Evolutionary conservation across 1,140 invertebrate species (phyloP).

Genomic region (Calycopis cecrops): DNA sequence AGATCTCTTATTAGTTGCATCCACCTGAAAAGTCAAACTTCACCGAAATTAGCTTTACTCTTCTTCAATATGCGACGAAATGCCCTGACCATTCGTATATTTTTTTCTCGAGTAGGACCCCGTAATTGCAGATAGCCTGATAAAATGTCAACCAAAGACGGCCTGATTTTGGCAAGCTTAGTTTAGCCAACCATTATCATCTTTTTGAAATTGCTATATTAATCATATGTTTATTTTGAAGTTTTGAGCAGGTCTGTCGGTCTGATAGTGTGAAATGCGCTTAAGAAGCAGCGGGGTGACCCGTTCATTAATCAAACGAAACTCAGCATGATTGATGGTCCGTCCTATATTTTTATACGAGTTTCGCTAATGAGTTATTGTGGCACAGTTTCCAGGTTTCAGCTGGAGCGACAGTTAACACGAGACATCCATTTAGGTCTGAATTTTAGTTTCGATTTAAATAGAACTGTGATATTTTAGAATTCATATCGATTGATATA

Average conservation of each 20-base stretch:
- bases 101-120: too few relatives aligned
- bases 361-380: conserved; percentile 16
- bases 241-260: too few relatives aligned
- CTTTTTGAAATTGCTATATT: too few relatives aligned
- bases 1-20: too few relatives aligned
- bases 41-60: too few relatives aligned
- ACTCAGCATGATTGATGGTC: conserved; percentile 23
- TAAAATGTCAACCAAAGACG: too few relatives aligned
- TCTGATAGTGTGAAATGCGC: neutral
- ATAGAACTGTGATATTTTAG: conserved; percentile 1
- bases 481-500: conserved; percentile 6
- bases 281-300: conserved; percentile 12
- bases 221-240: too few relatives aligned
- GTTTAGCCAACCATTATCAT: neutral
- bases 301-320: conserved; percentile 25
- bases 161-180: too few relatives aligned
- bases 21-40: too few relatives aligned
- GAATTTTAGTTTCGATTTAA: conserved; percentile 3
- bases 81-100: too few relatives aligned
- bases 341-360: conserved; percentile 17
- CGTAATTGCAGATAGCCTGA: too few relatives aligned
- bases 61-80: too few relatives aligned
- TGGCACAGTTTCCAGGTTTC: conserved; percentile 13
- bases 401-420: conserved; percentile 13
- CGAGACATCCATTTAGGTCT: conserved; percentile 14